Evolutionary conservation across 2,797 vertebrate genomes (phyloP).

Genomic region (Phyllotis vaccarum): DNA sequence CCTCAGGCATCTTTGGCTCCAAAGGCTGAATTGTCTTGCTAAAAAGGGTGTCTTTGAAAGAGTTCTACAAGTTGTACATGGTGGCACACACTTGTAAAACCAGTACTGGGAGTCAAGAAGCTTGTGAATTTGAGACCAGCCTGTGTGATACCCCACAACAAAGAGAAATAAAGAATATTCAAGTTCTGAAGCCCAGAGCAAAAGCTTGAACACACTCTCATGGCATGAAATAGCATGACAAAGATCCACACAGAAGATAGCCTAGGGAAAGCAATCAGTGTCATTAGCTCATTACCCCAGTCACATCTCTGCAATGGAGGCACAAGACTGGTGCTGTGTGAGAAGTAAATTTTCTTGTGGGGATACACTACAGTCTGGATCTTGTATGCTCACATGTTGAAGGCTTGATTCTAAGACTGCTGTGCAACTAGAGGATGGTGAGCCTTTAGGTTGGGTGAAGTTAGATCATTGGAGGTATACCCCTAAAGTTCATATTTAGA

Average conservation of each 20-base stretch:
- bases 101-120: neutral
- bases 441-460: neutral
- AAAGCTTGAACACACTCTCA: neutral
- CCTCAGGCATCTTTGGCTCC: neutral
- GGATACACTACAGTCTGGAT: neutral
- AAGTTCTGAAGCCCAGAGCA: neutral
- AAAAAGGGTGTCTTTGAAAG: neutral
- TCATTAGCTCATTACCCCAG: fast-evolving
- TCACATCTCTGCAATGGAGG: neutral
- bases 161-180: neutral
- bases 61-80: neutral
- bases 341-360: neutral
- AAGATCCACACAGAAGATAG: neutral
- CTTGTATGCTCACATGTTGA: neutral
- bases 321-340: fast-evolving
- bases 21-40: neutral
- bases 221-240: neutral
- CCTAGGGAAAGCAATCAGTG: neutral
- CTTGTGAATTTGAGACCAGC: neutral
- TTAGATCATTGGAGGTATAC: no score
- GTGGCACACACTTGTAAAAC: neutral
- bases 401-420: neutral
- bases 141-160: neutral
- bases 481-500: no score
- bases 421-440: neutral